Evolutionary conservation across 1,140 invertebrate species (phyloP), one percentile per base, ranked within the genome.

Genomic region (Drosophila serrata): DNA sequence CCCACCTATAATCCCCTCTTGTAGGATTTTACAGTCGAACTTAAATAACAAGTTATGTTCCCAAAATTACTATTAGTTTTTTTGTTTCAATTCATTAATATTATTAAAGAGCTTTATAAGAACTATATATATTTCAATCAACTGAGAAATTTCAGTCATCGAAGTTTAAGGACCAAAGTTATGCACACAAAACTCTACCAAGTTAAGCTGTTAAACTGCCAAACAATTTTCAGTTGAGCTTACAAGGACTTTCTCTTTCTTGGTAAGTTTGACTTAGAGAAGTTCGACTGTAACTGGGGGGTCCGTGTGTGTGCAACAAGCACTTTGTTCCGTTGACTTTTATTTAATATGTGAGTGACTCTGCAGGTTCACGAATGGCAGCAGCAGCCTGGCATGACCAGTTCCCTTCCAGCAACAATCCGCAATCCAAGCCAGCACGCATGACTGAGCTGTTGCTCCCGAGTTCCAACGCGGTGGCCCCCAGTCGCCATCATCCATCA

Each of bases 401-500:
- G 68, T 40, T 17, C 68, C 63, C 33, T 12, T 12, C 33, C 24
- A 29, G 40, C 53, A 67, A 35, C 51, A 75, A 61, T 61, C 58
- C 46, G 33, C 51, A 81, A 81, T 81, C 73, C 40, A 37, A 35
- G 67, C 29, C 61, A 39, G 40, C 72, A 84, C 73, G 53, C 65
- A 86, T 85, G 68, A 80, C 72, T 57, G 59, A 69, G 62, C 67
- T 68, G 51, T 49, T 81, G 62, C 73, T 68, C 43, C 51, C 4
- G 19, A 24, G 45, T 29, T 49, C 19, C 12, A 51, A 22, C 46
- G 45, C 48, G 24, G 33, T 72, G 43, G 45, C 45, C 57, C 37
- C 57, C 22, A 65, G 63, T 56, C 73, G 27, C 45, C 22, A 88
- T 80, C 84, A 77, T 74, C 82, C 76, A 88, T 84, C 84, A 78